Evolutionary conservation across 2,888 invertebrate species (phyloP), one percentile per base, ranked within the genome.

Genomic region (Nesidiocoris tenuis): DNA sequence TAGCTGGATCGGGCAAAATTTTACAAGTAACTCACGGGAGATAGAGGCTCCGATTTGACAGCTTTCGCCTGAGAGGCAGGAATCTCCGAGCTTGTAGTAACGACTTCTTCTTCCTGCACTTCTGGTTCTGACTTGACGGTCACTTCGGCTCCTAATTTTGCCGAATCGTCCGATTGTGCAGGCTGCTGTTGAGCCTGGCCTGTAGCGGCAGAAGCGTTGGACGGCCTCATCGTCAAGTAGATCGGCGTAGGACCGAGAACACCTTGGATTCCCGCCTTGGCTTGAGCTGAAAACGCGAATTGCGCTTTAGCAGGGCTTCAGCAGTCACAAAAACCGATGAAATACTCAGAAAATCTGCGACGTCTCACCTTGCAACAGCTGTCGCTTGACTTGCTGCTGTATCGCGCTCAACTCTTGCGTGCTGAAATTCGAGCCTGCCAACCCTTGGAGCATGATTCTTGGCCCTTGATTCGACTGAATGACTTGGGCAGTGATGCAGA

Each of bases 331-430:
- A n/a, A n/a, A n/a, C n/a, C n/a, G n/a, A n/a, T n/a, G n/a, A n/a
- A n/a, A n/a, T n/a, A n/a, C n/a, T n/a, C n/a, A n/a, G n/a, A n/a
- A n/a, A n/a, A n/a, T n/a, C n/a, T n/a, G n/a, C n/a, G n/a, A 39
- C 12, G 39, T 39, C 16, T 56, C 83, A 93, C 93, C 93, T 90
- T 93, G 94, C 68, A 94, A 85, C 70, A 94, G 84, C 82, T 95
- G 94, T 81, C 94, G 93, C 83, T 94, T 94, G 18, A 95, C 94
- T 86, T 95, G 94, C 80, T 93, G 92, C 81, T 95, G 94, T 0
- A 95, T 92, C 76, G 93, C 87, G 1, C 90, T 89, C 80, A 94
- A 83, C 83, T 95, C 94, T 79, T 92, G 91, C 0, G 90, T 90
- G 0, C 93, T 91, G 79, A 95, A 90, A 79, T 93, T 91, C 77